Base-by-base conservation (phyloP, 2,113 vertebrate genomes). In the Jaculus jaculus region DNA sequence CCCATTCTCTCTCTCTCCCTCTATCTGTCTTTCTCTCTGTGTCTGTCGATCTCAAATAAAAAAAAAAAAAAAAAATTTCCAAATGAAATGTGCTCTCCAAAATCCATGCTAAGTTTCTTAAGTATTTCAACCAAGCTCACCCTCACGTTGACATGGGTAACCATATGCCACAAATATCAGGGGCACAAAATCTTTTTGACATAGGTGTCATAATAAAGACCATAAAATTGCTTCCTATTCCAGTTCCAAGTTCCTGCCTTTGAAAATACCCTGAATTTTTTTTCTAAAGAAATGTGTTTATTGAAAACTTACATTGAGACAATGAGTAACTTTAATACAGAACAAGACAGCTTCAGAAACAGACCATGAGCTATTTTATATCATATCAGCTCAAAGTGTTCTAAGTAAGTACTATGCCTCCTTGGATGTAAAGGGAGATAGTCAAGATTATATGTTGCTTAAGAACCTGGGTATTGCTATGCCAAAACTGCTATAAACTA, bases 291-390 rank as follows among this genome's bases (percentile, higher is more conserved):
- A n/a, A n/a, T n/a, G n/a, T n/a, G n/a, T n/a, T n/a, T n/a, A n/a
- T n/a, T n/a, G n/a, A n/a, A 84, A 94, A 96, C 93, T 91, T 97
- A 97, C 95, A 93, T 74, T 88, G 96, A 96, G 96, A 96, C 94
- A 87, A 94, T 90, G 83, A 95, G 92, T 91, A 90, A 77, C 90
- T 90, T 93, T 90, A 81, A 95, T 91, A 97, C 73, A 90, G 81
- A 93, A 73, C 92, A 90, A 93, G 83, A 94, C 23, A 91, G 39
- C 73, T 92, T 95, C 32, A 82, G 68, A 68, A 94, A 95, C 92
- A 92, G 80, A 92, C 79, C 93, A 91, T 73, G 83, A 93, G 86
- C 89, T 73, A 74, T 78, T 94, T 87, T 91, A 95, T 81, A 94
- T 90, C 2, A 60, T 73, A 39, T 71, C 63, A 84, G 81, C 89